Percentiles rank a stretch among this genome's conserved stretches.
phyloP scores from a whole-genome alignment of 2,797 vertebrate species.

The Gouania willdenowi region DNA sequence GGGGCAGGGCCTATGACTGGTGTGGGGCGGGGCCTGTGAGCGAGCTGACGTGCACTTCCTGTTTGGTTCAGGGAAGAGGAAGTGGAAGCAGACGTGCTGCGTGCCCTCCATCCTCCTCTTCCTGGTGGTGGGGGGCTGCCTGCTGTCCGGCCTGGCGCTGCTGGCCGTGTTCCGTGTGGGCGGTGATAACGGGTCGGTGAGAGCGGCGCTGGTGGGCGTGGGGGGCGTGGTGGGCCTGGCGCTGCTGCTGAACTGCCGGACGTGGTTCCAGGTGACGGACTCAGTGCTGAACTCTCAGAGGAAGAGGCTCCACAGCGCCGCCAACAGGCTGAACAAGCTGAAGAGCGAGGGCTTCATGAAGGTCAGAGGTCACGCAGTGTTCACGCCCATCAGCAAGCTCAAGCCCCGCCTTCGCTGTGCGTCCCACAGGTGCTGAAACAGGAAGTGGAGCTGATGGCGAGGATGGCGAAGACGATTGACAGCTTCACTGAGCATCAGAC shows the following conservation, averaged over 20 bases:
- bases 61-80: no score
- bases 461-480: constrained; percentile 97
- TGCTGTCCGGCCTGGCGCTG: constrained; percentile 85
- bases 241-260: constrained; percentile 88
- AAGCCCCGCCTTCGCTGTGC: no score
- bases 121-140: constrained; percentile 83
- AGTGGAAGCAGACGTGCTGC: constrained; percentile 98
- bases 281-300: constrained; percentile 94
- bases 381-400: no score
- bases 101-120: constrained; percentile 96
- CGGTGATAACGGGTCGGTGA: constrained; percentile 84
- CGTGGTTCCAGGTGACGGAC: constrained; percentile 96
- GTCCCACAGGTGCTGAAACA: constrained; percentile 88
- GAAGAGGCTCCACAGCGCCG: constrained; percentile 89
- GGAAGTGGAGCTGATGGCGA: constrained; percentile 97
- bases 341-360: constrained; percentile 99
- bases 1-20: no score
- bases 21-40: no score
- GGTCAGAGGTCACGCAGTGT: no score
- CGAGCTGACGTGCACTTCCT: no score
- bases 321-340: constrained; percentile 89
- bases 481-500: constrained; percentile 98
- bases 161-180: constrained; percentile 87
- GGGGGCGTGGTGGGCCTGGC: constrained; percentile 88
- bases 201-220: constrained; percentile 86